These are phyloP conservation scores for Macropis europaea DNA, from an alignment of 2,888 invertebrate species.

Conservation along the genomic window DNA sequence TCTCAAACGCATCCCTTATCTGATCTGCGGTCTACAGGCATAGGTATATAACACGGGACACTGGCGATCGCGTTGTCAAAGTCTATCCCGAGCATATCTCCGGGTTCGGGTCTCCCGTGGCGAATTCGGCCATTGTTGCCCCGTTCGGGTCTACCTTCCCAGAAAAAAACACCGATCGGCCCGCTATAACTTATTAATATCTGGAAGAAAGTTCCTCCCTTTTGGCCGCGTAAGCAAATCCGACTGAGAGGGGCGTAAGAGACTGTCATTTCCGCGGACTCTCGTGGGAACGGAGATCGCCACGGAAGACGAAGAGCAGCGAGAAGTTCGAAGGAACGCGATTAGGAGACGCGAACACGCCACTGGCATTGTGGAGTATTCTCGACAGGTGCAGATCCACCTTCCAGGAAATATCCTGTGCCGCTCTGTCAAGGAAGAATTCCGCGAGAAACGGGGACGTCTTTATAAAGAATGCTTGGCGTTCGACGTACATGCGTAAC, in stretches of 20 bases:
- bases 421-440: conserved; percentile 43
- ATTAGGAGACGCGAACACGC: conserved; percentile 28
- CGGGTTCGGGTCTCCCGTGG: conserved; percentile 72
- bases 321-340: conserved; percentile 24
- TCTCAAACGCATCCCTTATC: conserved; percentile 75
- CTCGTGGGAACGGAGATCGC: conserved; percentile 49
- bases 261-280: conserved; percentile 40
- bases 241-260: conserved; percentile 7
- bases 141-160: conserved; percentile 58
- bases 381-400: conserved; percentile 55
- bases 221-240: conserved; percentile 51
- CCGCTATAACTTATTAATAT: conserved; percentile 79
- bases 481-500: conserved; percentile 14
- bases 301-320: background rate
- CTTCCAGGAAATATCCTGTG: conserved; percentile 69
- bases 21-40: conserved; percentile 68
- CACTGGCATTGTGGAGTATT: conserved; percentile 19
- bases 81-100: conserved; percentile 74
- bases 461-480: conserved; percentile 44
- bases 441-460: conserved; percentile 45
- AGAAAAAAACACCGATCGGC: conserved; percentile 72
- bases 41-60: conserved; percentile 48
- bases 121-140: conserved; percentile 73
- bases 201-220: conserved; percentile 63
- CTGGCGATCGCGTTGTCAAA: conserved; percentile 78